phyloP scores from a whole-genome alignment of 2,113 vertebrate species.

The Otis tarda region DNA sequence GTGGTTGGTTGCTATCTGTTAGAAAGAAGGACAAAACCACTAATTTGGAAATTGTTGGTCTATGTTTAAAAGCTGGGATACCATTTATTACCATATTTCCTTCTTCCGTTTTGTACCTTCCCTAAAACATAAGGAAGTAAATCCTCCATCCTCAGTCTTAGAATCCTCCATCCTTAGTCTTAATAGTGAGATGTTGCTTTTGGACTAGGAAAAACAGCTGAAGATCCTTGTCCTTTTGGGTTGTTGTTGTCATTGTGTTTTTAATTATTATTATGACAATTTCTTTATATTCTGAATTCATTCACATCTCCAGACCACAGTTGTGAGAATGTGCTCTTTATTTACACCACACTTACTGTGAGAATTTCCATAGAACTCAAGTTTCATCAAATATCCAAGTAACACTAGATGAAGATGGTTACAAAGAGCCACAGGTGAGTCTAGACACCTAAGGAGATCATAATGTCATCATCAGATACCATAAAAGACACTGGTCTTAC shows the following conservation, averaged over 20 bases:
- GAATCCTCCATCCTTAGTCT: not conserved
- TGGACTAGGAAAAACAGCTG: not conserved
- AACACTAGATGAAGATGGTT: not conserved
- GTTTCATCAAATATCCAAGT: not conserved
- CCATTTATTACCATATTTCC: not conserved
- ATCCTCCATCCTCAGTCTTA: not conserved
- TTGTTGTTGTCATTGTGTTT: not conserved
- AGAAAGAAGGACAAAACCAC: not conserved
- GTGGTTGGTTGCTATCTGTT: not conserved
- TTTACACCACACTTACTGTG: not conserved
- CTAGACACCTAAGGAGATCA: not conserved
- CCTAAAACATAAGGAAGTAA: not conserved
- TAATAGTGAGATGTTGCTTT: not conserved
- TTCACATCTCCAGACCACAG: not conserved
- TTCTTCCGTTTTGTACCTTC: not conserved
- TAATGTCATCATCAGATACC: accelerated
- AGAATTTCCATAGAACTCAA: not conserved
- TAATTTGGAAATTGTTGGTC: not conserved
- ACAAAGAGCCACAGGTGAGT: not conserved
- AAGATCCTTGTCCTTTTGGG: not conserved
- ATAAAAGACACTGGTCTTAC: not conserved
- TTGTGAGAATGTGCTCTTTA: not conserved
- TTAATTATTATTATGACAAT: not conserved
- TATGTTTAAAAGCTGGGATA: not conserved
- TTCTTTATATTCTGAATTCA: not conserved